Evolutionary conservation across 30 jellyfish, hydroid and myxozoan species (phyloP), one percentile per base, ranked within the genome.

Genomic region (Chironex yamaguchii): DNA sequence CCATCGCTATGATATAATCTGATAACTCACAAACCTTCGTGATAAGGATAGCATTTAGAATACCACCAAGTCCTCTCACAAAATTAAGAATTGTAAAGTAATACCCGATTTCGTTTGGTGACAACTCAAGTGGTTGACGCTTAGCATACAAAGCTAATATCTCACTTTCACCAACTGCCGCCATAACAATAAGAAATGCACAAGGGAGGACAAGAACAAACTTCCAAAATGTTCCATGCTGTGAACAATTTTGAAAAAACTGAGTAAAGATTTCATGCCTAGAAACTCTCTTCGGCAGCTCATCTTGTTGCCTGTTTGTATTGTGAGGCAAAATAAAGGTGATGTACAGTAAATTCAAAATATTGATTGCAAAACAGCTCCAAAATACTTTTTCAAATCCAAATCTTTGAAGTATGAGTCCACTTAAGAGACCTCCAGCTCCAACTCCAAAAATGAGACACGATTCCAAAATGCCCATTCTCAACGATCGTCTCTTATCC

Each of bases 91-190:
- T 29, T 23, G 67, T 76, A 4, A 29, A 50, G 24, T 72, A 75
- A 29, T 25, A 33, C n/a, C 96, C 96, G 30, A 75, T 33, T 42
- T 86, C 79, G 33, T 75, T 80, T 0, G 96, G 68, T 2, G 73
- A 20, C 48, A 86, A 73, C 14, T 76, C 36, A 75, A 86, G 62
- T 33, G 96, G 96, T 3, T 65, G 25, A 65, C 75, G 89, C 54
- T 86, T 86, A 13, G 67, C 23, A 48, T 72, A 86, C 17, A 86
- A 29, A 9, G 75, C 67, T 14, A 64, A n/a, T 0, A 86, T 58
- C 3, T 48, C 75, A 27, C 67, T 66, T 86, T 86, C 96, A 13
- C 96, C 96, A 29, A 75, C 69, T 4, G 75, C 53, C 4, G 96
- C 90, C 11, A 83, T 34, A 42, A 72, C 75, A 13, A 85, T 52